phyloP scores from a whole-genome alignment of 2,888 invertebrate genomes.

The Dimorphilus gyrociliatus region DNA sequence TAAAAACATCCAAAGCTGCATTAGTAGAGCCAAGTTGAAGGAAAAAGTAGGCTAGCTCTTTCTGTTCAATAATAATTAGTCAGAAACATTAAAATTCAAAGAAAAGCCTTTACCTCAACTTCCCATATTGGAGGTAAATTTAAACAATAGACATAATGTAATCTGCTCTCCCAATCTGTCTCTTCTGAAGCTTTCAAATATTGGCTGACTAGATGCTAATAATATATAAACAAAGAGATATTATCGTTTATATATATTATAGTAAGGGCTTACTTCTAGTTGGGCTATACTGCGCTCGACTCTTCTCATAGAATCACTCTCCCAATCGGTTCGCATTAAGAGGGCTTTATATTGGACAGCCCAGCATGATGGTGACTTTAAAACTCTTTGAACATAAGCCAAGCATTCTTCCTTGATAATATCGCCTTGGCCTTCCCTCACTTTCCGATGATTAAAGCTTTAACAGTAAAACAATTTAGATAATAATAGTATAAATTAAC shows the following conservation, averaged over 20 bases:
- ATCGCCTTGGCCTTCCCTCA: slow-evolving; percentile 54
- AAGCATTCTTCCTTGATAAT: slow-evolving; percentile 61
- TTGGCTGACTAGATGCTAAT: too few species aligned
- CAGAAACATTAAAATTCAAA: slow-evolving; percentile 3
- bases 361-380: slow-evolving; percentile 56
- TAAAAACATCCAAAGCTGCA: slow-evolving; percentile 46
- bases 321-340: slow-evolving; percentile 56
- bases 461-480: slow-evolving; percentile 12
- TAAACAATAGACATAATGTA: slow-evolving; percentile 51
- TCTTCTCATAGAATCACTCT: slow-evolving; percentile 58
- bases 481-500: slow-evolving; percentile 5
- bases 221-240: too few species aligned
- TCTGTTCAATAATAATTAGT: slow-evolving; percentile 20
- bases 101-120: slow-evolving; percentile 43
- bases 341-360: slow-evolving; percentile 57
- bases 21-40: slow-evolving; percentile 65
- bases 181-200: too few species aligned
- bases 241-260: too few species aligned
- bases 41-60: slow-evolving; percentile 59
- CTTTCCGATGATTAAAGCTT: slow-evolving; percentile 56
- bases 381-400: slow-evolving; percentile 50
- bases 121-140: slow-evolving; percentile 58
- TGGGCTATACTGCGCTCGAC: slow-evolving; percentile 76
- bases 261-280: slow-evolving; percentile 47
- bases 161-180: too few species aligned